These are phyloP conservation scores for Dysmachus trigonus DNA, from an alignment of 2,888 invertebrate species.

Conservation along the genomic window DNA sequence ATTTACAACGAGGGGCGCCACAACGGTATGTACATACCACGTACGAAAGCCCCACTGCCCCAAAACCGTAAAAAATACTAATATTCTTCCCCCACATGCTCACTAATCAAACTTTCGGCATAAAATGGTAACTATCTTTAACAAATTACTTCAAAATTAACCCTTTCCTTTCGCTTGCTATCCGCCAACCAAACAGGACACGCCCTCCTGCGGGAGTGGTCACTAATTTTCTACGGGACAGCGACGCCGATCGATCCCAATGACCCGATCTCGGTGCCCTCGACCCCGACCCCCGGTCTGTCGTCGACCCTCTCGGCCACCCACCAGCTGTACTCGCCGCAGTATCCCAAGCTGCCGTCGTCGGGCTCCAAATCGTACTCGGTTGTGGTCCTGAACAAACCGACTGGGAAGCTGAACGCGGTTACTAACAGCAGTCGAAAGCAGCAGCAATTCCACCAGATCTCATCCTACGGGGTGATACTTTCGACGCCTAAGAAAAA, in stretches of 20 bases:
- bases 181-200: constrained; percentile 70
- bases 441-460: constrained; percentile 58
- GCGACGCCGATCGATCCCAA: constrained; percentile 71
- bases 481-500: constrained; percentile 54
- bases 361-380: constrained; percentile 56
- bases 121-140: background rate
- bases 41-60: background rate
- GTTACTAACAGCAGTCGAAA: constrained; percentile 48
- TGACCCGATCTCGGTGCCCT: constrained; percentile 68
- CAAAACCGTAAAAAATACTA: constrained; percentile 51
- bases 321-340: constrained; percentile 61
- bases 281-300: constrained; percentile 51
- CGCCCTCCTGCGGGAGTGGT: constrained; percentile 92
- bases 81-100: constrained; percentile 55
- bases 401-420: constrained; percentile 33
- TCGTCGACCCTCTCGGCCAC: constrained; percentile 49
- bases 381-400: constrained; percentile 41
- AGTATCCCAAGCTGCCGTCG: constrained; percentile 60
- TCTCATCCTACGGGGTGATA: constrained; percentile 59
- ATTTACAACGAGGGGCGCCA: constrained; percentile 87
- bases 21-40: constrained; percentile 49
- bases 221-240: constrained; percentile 91
- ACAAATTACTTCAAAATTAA: background rate
- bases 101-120: background rate
- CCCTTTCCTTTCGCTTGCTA: background rate